Evolutionary conservation across 2,797 vertebrate genomes (phyloP).

Genomic region (Heliangelus exortis): DNA sequence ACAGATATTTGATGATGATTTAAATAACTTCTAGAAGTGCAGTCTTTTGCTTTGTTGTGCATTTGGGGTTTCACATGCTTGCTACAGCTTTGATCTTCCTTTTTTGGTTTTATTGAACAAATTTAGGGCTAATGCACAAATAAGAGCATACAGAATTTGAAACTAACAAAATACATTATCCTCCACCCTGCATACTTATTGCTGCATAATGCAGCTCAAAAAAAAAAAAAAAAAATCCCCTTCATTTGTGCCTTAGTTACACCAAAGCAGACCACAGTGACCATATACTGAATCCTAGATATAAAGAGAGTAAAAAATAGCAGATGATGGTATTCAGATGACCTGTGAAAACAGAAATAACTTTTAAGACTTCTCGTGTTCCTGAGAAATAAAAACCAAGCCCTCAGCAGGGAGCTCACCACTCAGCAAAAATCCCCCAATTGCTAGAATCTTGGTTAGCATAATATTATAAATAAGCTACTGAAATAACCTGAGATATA

Average conservation of each 20-base stretch:
- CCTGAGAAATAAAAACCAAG: not conserved
- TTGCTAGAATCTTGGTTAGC: not conserved
- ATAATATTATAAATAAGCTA: not conserved
- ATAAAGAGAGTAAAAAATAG: not conserved
- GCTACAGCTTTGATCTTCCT: not conserved
- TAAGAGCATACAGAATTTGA: not conserved
- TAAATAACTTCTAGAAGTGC: not conserved
- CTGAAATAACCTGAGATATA: not conserved
- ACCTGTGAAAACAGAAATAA: slow-evolving; percentile 36
- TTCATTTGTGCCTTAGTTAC: not conserved
- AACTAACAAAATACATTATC: not conserved
- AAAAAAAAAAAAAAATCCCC: not conserved
- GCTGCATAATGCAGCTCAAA: not conserved
- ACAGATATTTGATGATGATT: not conserved
- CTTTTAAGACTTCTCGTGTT: not conserved
- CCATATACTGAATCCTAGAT: not conserved
- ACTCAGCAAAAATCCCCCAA: not conserved
- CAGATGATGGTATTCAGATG: slow-evolving; percentile 34
- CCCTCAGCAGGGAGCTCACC: not conserved
- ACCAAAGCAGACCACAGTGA: not conserved
- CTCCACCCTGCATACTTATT: not conserved
- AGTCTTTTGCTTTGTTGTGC: not conserved
- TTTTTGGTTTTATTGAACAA: not conserved
- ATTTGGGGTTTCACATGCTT: not conserved
- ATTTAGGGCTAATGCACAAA: not conserved